Evolutionary conservation across 2,888 invertebrate species (phyloP).

Genomic region (Aproaerema taeniolella): DNA sequence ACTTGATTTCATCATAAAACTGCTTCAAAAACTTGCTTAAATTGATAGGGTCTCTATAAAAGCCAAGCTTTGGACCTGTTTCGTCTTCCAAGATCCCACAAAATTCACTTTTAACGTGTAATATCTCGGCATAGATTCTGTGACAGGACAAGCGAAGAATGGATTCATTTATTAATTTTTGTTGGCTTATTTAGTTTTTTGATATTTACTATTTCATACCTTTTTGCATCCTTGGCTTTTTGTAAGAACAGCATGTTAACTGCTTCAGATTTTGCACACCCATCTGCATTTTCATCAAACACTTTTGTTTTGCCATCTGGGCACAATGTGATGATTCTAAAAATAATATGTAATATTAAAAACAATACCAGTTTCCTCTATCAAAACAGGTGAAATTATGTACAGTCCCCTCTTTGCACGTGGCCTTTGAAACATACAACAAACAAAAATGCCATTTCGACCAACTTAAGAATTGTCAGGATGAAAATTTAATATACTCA

Average conservation of each 20-base stretch:
- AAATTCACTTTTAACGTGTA: slow-evolving; percentile 26
- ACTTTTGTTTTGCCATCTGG: slow-evolving; percentile 1
- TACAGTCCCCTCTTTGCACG: too few relatives aligned
- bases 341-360: not conserved
- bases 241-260: not conserved
- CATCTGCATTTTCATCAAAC: slow-evolving; percentile 35
- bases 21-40: slow-evolving; percentile 30
- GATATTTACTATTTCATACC: not conserved
- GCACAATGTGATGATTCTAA: not conserved
- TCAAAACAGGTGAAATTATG: too few relatives aligned
- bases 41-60: too few relatives aligned
- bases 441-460: too few relatives aligned
- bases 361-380: not conserved
- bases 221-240: slow-evolving; percentile 1
- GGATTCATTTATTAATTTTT: too few relatives aligned
- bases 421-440: too few relatives aligned
- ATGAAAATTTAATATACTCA: too few relatives aligned
- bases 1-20: slow-evolving; percentile 74
- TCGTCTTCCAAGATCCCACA: slow-evolving; percentile 21
- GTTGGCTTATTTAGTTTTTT: not conserved
- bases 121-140: slow-evolving; percentile 37
- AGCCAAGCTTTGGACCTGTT: too few relatives aligned
- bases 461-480: too few relatives aligned
- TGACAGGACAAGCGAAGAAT: too few relatives aligned
- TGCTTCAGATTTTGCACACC: slow-evolving; percentile 46